These are phyloP conservation scores for Nudaria mundana DNA, from an alignment of 2,888 invertebrate genomes.

Conservation along the genomic window DNA sequence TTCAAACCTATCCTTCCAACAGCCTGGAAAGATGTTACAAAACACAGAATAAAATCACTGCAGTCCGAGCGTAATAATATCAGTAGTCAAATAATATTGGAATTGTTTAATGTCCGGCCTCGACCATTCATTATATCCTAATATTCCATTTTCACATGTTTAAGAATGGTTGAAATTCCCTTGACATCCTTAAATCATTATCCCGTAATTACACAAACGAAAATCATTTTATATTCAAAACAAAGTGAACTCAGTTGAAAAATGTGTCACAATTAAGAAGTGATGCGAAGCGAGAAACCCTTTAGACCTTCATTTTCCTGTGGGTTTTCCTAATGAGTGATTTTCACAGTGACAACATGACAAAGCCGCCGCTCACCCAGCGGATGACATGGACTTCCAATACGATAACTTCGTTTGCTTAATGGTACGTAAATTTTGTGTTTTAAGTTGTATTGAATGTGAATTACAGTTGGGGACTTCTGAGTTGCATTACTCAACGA, in stretches of 20 bases:
- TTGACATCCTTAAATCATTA: slow-evolving; percentile 1
- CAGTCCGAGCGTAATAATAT: no score
- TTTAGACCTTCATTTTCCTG: slow-evolving; percentile 51
- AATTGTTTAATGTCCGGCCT: no score
- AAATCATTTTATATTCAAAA: slow-evolving; percentile 26
- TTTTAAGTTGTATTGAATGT: neutral
- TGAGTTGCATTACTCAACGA: neutral
- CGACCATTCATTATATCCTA: no score
- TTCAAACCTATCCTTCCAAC: no score
- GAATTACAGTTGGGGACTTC: no score
- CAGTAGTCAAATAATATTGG: no score
- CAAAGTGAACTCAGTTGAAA: slow-evolving; percentile 42
- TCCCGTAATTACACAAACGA: slow-evolving; percentile 5
- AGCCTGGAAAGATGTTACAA: no score
- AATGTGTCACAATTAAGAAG: slow-evolving; percentile 48
- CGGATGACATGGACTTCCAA: slow-evolving; percentile 57
- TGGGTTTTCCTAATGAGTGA: slow-evolving; percentile 62
- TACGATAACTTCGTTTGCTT: slow-evolving; percentile 50
- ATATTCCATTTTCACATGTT: neutral
- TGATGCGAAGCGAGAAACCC: slow-evolving; percentile 53
- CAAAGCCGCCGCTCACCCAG: slow-evolving; percentile 35
- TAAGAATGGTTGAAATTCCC: neutral
- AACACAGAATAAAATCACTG: no score
- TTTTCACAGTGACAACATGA: slow-evolving; percentile 54
- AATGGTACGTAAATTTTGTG: slow-evolving; percentile 22